Evolutionary conservation across 2,113 vertebrate genomes (phyloP).

Genomic region (Cyanoramphus novaezelandiae): DNA sequence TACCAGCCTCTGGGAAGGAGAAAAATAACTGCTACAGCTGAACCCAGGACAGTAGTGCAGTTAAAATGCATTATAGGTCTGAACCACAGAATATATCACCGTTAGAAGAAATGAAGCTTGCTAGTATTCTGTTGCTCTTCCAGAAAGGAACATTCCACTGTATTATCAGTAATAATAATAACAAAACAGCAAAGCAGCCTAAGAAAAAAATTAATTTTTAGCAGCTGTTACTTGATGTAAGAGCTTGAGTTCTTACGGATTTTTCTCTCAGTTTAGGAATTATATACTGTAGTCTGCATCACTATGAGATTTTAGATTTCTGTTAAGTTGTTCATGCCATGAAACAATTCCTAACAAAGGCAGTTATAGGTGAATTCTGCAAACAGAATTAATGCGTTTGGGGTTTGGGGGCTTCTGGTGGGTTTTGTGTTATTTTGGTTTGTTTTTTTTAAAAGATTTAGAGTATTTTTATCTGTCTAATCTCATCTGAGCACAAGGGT

Average conservation of each 20-base stretch:
- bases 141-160: not conserved
- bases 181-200: not conserved
- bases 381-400: not conserved
- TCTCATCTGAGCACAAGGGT: not conserved
- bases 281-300: not conserved
- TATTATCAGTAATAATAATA: not conserved
- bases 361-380: not conserved
- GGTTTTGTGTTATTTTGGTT: not conserved
- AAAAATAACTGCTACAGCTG: too few relatives aligned
- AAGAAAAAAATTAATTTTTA: not conserved
- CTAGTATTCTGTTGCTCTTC: not conserved
- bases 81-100: slow-evolving; percentile 31
- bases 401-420: not conserved
- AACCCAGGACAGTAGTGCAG: not conserved
- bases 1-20: too few relatives aligned
- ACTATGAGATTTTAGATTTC: not conserved
- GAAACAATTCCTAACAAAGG: not conserved
- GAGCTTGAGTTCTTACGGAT: not conserved
- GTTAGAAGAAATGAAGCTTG: not conserved
- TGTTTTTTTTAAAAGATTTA: not conserved
- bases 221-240: not conserved
- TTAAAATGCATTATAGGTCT: not conserved
- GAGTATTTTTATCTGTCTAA: not conserved
- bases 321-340: not conserved
- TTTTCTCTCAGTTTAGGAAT: not conserved